Percentiles rank a stretch among this genome's conserved stretches.
Evolutionary conservation across 2,113 vertebrate species (phyloP).

Genomic region (rat (Rattus norvegicus)): DNA sequence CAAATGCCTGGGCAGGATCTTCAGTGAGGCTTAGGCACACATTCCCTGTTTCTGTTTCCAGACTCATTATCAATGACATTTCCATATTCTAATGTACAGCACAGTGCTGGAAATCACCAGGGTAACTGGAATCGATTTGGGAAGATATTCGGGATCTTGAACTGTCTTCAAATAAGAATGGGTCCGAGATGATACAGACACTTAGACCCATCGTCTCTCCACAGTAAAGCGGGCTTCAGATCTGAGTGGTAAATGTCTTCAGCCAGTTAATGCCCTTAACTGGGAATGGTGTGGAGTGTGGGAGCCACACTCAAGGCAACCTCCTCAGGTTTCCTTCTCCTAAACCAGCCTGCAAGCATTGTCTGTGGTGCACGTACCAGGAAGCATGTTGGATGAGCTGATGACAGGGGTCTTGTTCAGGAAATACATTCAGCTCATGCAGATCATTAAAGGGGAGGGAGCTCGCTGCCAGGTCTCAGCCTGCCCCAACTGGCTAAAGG

Average conservation of each 20-base stretch:
- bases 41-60: constrained; percentile 29
- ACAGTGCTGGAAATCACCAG: constrained; percentile 19
- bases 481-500: neutral
- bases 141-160: neutral
- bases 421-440: neutral
- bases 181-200: neutral
- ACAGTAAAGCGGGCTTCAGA: neutral
- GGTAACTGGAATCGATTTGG: neutral
- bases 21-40: neutral
- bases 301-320: neutral
- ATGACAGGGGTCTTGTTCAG: neutral
- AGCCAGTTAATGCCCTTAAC: neutral
- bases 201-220: neutral
- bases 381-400: neutral
- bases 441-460: neutral
- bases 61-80: constrained; percentile 62
- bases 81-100: constrained; percentile 42
- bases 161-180: neutral
- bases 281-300: neutral
- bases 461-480: neutral
- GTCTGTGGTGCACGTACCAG: neutral
- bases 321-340: neutral
- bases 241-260: rapidly evolving
- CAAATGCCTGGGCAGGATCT: constrained; percentile 52
- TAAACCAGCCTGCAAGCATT: neutral